A percentile compares a stretch with the other conserved stretches of the same genome.
These are phyloP conservation scores for Drosophila borealis DNA, from an alignment of 2,888 invertebrate species.

Conservation along the genomic window DNA sequence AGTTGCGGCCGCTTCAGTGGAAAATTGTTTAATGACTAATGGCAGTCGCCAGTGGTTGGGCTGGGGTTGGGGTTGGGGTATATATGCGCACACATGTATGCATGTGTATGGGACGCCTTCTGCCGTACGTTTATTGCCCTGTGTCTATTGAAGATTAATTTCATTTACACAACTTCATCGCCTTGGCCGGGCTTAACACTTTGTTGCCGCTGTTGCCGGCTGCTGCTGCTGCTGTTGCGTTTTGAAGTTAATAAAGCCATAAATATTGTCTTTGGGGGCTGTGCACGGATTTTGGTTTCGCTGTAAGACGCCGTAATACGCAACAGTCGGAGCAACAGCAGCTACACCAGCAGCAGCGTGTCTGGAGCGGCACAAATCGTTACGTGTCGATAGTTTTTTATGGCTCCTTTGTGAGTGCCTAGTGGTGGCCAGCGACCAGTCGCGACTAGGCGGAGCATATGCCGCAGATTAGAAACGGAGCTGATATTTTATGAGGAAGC, in stretches of 20 bases:
- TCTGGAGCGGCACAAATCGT: constrained; percentile 70
- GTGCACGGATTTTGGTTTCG: constrained; percentile 66
- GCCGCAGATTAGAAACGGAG: constrained; percentile 74
- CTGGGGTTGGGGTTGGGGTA: constrained; percentile 9
- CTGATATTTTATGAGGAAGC: constrained; percentile 57
- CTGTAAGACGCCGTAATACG: constrained; percentile 68
- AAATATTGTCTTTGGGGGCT: constrained; percentile 77
- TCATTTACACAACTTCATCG: constrained; percentile 80
- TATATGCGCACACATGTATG: constrained; percentile 4
- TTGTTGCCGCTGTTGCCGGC: constrained; percentile 50
- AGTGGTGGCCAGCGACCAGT: constrained; percentile 32
- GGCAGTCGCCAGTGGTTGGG: constrained; percentile 50
- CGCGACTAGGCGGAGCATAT: constrained; percentile 56
- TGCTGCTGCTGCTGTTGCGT: constrained; percentile 63
- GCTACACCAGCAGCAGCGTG: constrained; percentile 31
- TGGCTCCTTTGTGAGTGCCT: constrained; percentile 67
- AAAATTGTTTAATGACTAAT: constrained; percentile 79
- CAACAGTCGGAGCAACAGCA: constrained; percentile 53
- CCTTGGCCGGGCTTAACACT: constrained; percentile 70
- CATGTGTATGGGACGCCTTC: constrained; percentile 49
- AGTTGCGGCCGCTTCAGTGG: constrained; percentile 70
- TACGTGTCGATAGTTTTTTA: constrained; percentile 74
- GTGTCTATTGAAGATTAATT: constrained; percentile 80
- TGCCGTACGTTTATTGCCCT: constrained; percentile 73
- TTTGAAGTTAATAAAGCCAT: constrained; percentile 77